Evolutionary conservation across 2,888 invertebrate species (phyloP).

Genomic region (Unio pictorum): DNA sequence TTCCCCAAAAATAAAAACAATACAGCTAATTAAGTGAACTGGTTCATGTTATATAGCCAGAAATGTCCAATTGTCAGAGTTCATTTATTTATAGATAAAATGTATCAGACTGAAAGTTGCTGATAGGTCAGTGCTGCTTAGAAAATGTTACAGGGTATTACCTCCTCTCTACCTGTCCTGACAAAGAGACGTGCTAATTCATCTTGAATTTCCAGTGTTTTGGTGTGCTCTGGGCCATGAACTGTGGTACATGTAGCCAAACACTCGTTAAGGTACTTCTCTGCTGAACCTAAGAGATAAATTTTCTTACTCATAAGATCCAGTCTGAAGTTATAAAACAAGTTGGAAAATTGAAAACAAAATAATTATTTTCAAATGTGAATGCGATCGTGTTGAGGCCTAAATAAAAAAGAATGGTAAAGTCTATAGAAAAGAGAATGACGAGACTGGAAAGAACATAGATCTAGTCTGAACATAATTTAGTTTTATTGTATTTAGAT

Average conservation of each 20-base stretch:
- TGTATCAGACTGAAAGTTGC: too few species aligned
- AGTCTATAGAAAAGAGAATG: too few species aligned
- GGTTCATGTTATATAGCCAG: neutral
- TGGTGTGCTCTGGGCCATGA: conserved; percentile 64
- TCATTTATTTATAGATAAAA: neutral
- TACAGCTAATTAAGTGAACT: neutral
- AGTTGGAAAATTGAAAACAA: neutral
- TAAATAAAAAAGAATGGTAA: too few species aligned
- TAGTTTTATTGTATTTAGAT: too few species aligned
- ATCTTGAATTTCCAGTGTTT: conserved; percentile 66
- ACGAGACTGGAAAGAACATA: too few species aligned
- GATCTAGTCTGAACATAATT: too few species aligned
- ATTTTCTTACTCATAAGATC: neutral
- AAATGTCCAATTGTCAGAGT: neutral
- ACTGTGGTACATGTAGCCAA: conserved; percentile 60
- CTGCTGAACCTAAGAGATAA: conserved; percentile 60
- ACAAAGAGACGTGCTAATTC: conserved; percentile 66
- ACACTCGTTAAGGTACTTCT: conserved; percentile 69
- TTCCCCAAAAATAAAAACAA: neutral
- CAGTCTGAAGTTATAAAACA: neutral
- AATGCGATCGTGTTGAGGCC: too few species aligned
- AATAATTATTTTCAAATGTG: too few species aligned
- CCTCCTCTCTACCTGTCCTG: conserved; percentile 61
- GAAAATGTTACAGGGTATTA: conserved; percentile 23
- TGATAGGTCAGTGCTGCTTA: neutral